Percentiles rank a stretch among this genome's conserved stretches.
Conservation (phyloP, 1,140 invertebrate species). For the Agraylea sexmaculata region DNA sequence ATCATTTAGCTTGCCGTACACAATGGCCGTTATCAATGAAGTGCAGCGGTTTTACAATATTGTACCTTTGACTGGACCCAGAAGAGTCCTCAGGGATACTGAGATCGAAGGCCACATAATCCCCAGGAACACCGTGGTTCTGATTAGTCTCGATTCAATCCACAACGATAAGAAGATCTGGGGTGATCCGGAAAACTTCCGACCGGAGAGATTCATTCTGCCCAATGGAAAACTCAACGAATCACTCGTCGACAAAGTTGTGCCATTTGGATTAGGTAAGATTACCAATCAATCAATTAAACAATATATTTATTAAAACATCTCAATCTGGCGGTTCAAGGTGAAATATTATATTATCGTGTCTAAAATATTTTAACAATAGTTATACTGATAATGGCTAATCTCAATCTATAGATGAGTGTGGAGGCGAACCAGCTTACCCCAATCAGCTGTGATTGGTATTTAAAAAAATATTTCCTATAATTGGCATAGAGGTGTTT, state of each 20-base stretch:
- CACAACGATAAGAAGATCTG: slow-evolving; percentile 49
- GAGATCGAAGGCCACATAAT: slow-evolving; percentile 50
- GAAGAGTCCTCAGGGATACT: slow-evolving; percentile 47
- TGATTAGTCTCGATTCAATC: slow-evolving; percentile 54
- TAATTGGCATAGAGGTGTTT: too few species aligned
- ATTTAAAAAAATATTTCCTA: too few species aligned
- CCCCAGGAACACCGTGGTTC: slow-evolving; percentile 50
- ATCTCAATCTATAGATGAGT: too few species aligned
- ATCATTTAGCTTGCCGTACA: slow-evolving; percentile 44
- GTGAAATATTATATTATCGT: too few species aligned
- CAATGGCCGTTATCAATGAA: slow-evolving; percentile 54
- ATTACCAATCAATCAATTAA: slow-evolving; percentile 8
- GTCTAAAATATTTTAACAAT: too few species aligned
- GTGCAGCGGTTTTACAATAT: slow-evolving; percentile 49
- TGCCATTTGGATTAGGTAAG: slow-evolving; percentile 58
- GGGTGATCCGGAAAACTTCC: slow-evolving; percentile 54
- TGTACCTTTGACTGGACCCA: slow-evolving; percentile 54
- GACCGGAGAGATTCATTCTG: slow-evolving; percentile 52
- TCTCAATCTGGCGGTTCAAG: slow-evolving; percentile 6
- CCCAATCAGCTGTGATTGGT: too few species aligned
- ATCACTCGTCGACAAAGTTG: slow-evolving; percentile 38
- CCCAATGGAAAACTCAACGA: slow-evolving; percentile 34
- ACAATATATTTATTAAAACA: slow-evolving; percentile 7
- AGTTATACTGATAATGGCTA: too few species aligned
- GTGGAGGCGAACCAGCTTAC: too few species aligned